Percentiles rank a stretch among this genome's conserved stretches.
Evolutionary conservation across 2,888 invertebrate species (phyloP).

Genomic region (Drosophila merina): DNA sequence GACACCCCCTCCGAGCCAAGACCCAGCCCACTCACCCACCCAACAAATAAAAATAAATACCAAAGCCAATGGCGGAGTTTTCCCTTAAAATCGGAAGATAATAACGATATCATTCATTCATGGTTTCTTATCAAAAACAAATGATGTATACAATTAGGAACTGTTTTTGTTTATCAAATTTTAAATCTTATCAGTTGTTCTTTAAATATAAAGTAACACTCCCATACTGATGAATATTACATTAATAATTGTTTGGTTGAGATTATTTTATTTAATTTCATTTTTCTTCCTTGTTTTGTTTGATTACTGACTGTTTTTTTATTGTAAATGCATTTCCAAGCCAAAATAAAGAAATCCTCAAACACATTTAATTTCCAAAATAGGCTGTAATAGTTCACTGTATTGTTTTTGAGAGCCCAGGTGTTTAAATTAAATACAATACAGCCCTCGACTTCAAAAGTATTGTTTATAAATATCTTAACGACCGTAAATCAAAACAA

Average conservation of each 20-base stretch:
- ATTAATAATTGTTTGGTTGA: not conserved
- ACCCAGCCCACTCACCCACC: slow-evolving; percentile 9
- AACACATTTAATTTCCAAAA: not conserved
- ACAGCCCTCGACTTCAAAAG: slow-evolving; percentile 40
- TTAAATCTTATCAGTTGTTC: not conserved
- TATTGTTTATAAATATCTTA: slow-evolving; percentile 18
- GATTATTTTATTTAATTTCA: not conserved
- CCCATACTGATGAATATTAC: not conserved
- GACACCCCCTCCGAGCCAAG: slow-evolving; percentile 27
- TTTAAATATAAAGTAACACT: not conserved
- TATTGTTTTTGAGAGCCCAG: slow-evolving; percentile 5
- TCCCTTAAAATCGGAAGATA: slow-evolving; percentile 22
- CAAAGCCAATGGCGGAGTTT: slow-evolving; percentile 5
- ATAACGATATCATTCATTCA: slow-evolving; percentile 21
- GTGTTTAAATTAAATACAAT: slow-evolving; percentile 22
- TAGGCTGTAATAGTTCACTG: not conserved
- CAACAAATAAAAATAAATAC: slow-evolving; percentile 14
- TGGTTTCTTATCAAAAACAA: slow-evolving; percentile 10
- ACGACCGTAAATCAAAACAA: slow-evolving; percentile 24
- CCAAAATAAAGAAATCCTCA: not conserved
- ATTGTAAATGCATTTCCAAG: not conserved
- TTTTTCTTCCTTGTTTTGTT: not conserved
- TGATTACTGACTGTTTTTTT: not conserved
- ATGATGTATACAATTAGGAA: not conserved
- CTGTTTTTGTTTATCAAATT: not conserved